Evolutionary conservation across 2,797 vertebrate species (phyloP).

Genomic region (Jordanella pulchra): DNA sequence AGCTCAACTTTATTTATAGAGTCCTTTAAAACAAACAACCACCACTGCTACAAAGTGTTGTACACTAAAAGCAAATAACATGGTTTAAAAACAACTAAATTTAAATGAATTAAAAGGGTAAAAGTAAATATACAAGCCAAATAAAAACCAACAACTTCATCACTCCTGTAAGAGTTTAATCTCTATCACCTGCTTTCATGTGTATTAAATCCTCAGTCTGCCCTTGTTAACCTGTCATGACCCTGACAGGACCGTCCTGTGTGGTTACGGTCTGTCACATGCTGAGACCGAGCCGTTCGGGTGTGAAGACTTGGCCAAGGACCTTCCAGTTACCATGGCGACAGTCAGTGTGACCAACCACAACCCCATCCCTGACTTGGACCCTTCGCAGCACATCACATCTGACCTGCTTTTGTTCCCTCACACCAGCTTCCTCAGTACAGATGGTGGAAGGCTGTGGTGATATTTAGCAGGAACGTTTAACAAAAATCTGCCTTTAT

Average conservation of each 20-base stretch:
- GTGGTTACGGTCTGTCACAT: conserved; percentile 40
- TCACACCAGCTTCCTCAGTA: conserved; percentile 5
- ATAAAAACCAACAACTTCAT: not conserved
- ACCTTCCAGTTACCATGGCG: conserved; percentile 62
- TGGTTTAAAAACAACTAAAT: too few relatives aligned
- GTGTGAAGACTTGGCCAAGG: conserved; percentile 53
- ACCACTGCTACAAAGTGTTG: too few relatives aligned
- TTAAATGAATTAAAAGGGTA: too few relatives aligned
- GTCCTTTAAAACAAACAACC: too few relatives aligned
- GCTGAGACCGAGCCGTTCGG: conserved; percentile 34
- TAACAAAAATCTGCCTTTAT: not conserved
- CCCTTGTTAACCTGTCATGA: conserved; percentile 42
- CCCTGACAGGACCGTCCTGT: conserved; percentile 31
- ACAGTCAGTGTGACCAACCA: conserved; percentile 46
- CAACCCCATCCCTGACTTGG: conserved; percentile 25
- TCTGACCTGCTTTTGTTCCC: conserved; percentile 24
- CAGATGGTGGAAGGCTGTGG: conserved; percentile 3
- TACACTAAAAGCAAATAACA: too few relatives aligned
- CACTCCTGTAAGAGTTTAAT: conserved; percentile 4
- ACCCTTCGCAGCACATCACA: conserved; percentile 25
- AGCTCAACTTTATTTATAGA: too few relatives aligned
- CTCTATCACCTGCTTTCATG: conserved; percentile 12
- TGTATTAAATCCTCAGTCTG: conserved; percentile 34
- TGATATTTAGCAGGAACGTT: not conserved
- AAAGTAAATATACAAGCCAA: not conserved